A percentile compares a stretch with the other conserved stretches of the same genome.
Conservation (phyloP, 1,140 invertebrate species). For the Pseudomyrmex dendroicus region DNA sequence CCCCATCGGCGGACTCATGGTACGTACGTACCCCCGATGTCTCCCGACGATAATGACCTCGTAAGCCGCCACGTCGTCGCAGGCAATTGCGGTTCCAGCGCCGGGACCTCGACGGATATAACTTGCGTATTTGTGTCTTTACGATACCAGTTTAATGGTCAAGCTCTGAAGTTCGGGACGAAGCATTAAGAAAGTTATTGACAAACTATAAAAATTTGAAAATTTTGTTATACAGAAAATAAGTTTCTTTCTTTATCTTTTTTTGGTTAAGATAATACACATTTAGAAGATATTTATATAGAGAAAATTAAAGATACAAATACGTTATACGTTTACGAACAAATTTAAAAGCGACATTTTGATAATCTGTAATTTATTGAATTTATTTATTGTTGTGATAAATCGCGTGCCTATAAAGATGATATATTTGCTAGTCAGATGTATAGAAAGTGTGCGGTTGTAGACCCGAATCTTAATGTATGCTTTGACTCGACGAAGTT, state of each 20-base stretch:
- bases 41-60: constrained; percentile 67
- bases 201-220: background rate
- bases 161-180: background rate
- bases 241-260: background rate
- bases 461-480: background rate
- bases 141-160: background rate
- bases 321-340: no score
- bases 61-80: background rate
- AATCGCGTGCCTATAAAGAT: background rate
- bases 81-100: background rate
- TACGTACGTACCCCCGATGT: background rate
- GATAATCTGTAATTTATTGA: no score
- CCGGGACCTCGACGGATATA: background rate
- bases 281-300: background rate
- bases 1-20: constrained; percentile 57
- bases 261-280: no score
- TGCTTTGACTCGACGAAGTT: background rate
- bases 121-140: background rate
- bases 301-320: background rate
- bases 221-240: no score
- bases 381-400: no score
- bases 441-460: background rate
- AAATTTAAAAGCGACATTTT: no score
- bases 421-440: background rate
- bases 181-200: no score